Base-by-base conservation (phyloP, 92 coral and sea anemone species). In the Muricea muricata region DNA sequence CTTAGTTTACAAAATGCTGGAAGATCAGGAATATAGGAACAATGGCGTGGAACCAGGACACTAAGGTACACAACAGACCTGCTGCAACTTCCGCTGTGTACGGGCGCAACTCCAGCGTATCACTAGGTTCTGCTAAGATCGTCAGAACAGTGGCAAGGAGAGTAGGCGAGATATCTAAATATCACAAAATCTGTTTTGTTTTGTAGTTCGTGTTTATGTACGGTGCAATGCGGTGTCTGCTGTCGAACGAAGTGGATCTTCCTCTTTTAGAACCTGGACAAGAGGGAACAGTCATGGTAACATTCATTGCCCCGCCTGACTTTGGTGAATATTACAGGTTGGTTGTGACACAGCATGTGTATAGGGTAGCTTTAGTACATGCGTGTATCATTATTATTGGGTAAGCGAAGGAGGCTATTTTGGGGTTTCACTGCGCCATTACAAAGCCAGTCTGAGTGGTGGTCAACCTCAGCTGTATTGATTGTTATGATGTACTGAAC, bases 271-370 rank as follows among this genome's bases (percentile, higher is more conserved):
- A 87, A 37, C 98, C 94, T 26, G 97, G 93, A 37, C 84, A 87
- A 20, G 79, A 89, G 55, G 91, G 96, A 24, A 87, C 85, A 34
- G 82, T 94, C 42, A 40, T 85, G 3, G 93, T 94, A 7, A 90
- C 87, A 21, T 93, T 97, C 29, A 47, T 92, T 71, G 92, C 99
- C 7, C 97, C 99, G 21, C 80, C 65, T 12, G 67, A 78, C 0
- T 89, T 93, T 65, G 99, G 99, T 21, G 84, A 84, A 25, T 94
- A 94, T 78, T 87, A 89, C 79, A 97, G 99, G 99, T 97, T 71
- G 17, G 41, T 41, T 11, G 14, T n/a, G 15, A 61, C 3, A 61
- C 14, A 61, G 31, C 3, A 11, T n/a, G n/a, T n/a, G n/a, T n/a
- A n/a, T n/a, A n/a, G n/a, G n/a, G n/a, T n/a, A n/a, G n/a, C n/a